Percentiles rank a stretch among this genome's conserved stretches.
phyloP scores from a whole-genome alignment of 2,113 vertebrate genomes.

The Heterocephalus glaber region DNA sequence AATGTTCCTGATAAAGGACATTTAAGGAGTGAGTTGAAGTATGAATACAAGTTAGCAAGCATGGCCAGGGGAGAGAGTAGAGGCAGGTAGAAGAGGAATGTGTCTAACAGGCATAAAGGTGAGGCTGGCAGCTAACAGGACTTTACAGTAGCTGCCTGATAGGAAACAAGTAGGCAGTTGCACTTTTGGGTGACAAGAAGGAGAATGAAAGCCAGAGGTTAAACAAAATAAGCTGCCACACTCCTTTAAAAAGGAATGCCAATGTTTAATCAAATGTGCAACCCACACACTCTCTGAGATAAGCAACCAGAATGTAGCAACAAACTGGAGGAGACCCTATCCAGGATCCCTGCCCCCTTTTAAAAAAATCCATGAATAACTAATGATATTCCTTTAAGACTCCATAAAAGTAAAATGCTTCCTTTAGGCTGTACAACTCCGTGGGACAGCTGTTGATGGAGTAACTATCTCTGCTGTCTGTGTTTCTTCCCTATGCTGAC shows the following conservation, averaged over 20 bases:
- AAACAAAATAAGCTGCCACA: not conserved
- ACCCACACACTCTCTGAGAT: not conserved
- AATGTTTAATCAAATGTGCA: not conserved
- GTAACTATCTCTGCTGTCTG: not conserved
- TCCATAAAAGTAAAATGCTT: not conserved
- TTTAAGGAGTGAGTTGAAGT: not conserved
- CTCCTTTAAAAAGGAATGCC: not conserved
- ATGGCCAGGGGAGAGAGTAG: not conserved
- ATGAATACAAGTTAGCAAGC: not conserved
- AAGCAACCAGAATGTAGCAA: not conserved
- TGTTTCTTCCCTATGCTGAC: not conserved
- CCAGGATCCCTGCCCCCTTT: not conserved
- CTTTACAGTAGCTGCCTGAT: not conserved
- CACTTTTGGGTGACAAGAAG: not conserved
- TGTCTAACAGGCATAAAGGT: not conserved
- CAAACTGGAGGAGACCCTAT: not conserved
- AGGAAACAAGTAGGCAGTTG: not conserved
- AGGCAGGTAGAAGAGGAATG: not conserved
- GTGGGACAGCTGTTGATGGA: not conserved
- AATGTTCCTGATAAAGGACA: not conserved
- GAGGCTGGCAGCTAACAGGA: not conserved
- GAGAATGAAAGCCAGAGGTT: not conserved
- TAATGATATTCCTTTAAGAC: not conserved
- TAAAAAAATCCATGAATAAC: not conserved
- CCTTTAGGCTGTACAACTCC: not conserved